phyloP scores from a whole-genome alignment of 2,888 invertebrate genomes.

The Aphelenchoides bicaudatus region DNA sequence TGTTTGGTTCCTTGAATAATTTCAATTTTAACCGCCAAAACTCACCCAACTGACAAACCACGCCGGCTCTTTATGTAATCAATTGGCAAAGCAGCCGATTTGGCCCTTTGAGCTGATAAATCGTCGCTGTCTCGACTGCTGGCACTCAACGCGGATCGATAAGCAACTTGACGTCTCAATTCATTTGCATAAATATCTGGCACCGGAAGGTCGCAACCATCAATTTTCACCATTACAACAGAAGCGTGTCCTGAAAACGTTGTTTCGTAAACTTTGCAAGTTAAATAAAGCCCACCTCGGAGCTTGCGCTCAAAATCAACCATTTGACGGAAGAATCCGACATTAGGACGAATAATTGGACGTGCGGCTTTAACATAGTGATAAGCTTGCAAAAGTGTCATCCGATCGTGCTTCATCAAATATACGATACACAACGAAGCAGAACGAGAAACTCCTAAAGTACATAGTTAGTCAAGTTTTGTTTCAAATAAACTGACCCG shows the following conservation, averaged over 20 bases:
- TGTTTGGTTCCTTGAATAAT: background rate
- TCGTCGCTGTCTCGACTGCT: background rate
- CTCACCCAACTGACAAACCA: slow-evolving; percentile 34
- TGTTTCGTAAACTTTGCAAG: background rate
- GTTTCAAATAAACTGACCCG: no score
- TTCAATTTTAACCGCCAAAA: slow-evolving; percentile 2
- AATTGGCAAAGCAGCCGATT: slow-evolving; percentile 22
- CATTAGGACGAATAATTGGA: slow-evolving; percentile 81
- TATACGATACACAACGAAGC: slow-evolving; percentile 81
- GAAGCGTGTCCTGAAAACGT: slow-evolving; percentile 38
- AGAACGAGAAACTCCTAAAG: slow-evolving; percentile 78
- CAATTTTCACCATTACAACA: slow-evolving; percentile 51
- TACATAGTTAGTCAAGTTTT: no score
- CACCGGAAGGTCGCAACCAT: slow-evolving; percentile 53
- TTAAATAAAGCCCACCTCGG: slow-evolving; percentile 30
- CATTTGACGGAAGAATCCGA: slow-evolving; percentile 83
- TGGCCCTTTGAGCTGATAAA: slow-evolving; percentile 17
- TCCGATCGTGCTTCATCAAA: slow-evolving; percentile 76
- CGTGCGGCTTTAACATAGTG: slow-evolving; percentile 67
- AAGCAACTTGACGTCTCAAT: slow-evolving; percentile 36
- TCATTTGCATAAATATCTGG: slow-evolving; percentile 56
- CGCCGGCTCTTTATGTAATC: slow-evolving; percentile 34
- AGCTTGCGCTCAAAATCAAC: slow-evolving; percentile 72
- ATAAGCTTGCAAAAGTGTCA: slow-evolving; percentile 68
- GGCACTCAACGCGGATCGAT: slow-evolving; percentile 16